phyloP scores from a whole-genome alignment of 1,140 invertebrate genomes.

The Drosophila prosaltans region DNA sequence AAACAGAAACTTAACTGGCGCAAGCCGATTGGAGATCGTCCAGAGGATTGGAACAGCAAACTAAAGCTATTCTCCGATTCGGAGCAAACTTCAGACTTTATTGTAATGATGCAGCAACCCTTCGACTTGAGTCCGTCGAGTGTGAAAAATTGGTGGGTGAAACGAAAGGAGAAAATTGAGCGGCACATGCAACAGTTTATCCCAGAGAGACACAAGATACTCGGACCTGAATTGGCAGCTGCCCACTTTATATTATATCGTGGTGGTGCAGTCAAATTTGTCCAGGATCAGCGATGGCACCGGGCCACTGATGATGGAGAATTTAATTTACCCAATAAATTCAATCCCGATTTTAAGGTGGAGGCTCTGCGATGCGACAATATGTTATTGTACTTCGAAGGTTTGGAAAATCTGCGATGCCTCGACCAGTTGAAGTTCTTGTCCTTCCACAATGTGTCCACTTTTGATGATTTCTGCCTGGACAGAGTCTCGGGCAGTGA shows the following conservation, averaged over 20 bases:
- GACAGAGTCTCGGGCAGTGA: constrained; percentile 87
- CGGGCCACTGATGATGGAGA: constrained; percentile 83
- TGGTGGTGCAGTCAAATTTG: constrained; percentile 87
- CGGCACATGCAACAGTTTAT: constrained; percentile 83
- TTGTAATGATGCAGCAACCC: constrained; percentile 83
- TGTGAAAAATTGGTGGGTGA: constrained; percentile 83
- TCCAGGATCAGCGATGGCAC: constrained; percentile 85
- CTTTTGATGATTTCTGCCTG: constrained; percentile 91
- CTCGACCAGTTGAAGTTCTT: constrained; percentile 87
- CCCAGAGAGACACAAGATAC: constrained; percentile 83
- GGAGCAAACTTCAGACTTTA: constrained; percentile 78
- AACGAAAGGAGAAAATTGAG: constrained; percentile 72
- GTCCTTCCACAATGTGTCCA: constrained; percentile 86
- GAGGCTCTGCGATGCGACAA: constrained; percentile 88
- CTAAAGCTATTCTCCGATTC: constrained; percentile 83
- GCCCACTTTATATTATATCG: constrained; percentile 89
- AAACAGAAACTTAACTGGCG: constrained; percentile 83
- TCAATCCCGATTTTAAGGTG: constrained; percentile 85
- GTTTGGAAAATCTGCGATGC: constrained; percentile 87
- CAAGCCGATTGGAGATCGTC: constrained; percentile 80
- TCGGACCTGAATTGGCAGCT: constrained; percentile 89
- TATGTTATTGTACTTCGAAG: constrained; percentile 88
- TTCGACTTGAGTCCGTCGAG: constrained; percentile 82
- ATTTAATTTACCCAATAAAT: constrained; percentile 85
- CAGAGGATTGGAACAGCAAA: constrained; percentile 82